These are phyloP conservation scores for Phalacrocorax carbo DNA, from an alignment of 2,113 vertebrate species.

Conservation along the genomic window DNA sequence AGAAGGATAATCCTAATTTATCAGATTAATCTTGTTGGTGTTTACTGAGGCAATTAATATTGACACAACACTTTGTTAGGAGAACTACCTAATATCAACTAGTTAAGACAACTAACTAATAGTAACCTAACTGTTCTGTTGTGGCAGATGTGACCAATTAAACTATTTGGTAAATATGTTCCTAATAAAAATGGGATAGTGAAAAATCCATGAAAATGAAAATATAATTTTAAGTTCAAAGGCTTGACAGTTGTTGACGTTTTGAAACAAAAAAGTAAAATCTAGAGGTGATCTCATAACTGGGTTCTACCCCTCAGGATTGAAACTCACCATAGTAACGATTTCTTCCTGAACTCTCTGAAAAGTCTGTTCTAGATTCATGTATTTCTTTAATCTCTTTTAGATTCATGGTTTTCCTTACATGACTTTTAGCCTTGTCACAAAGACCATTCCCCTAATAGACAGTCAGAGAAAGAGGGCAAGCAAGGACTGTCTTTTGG, in stretches of 20 bases:
- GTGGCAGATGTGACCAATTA: not conserved
- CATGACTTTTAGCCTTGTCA: not conserved
- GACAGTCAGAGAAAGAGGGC: not conserved
- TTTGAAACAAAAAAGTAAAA: not conserved
- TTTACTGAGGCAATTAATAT: not conserved
- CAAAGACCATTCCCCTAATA: not conserved
- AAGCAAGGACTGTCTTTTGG: not conserved
- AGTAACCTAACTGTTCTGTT: not conserved
- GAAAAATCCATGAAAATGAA: not conserved
- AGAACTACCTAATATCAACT: not conserved
- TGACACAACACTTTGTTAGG: not conserved
- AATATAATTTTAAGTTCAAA: not conserved
- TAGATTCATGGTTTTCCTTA: not conserved
- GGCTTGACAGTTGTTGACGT: not conserved
- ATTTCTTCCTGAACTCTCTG: not conserved
- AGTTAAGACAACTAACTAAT: not conserved
- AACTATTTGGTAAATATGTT: not conserved
- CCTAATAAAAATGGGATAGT: not conserved
- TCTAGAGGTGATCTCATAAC: not conserved
- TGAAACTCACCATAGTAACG: not conserved
- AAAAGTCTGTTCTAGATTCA: not conserved
- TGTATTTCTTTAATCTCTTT: not conserved
- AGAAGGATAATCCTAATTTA: constrained; percentile 4
- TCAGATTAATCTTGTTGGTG: not conserved
- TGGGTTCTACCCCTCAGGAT: not conserved